Conservation (phyloP, 35 echinoderm and acorn worm genomes). For the Ptychodera flava region DNA sequence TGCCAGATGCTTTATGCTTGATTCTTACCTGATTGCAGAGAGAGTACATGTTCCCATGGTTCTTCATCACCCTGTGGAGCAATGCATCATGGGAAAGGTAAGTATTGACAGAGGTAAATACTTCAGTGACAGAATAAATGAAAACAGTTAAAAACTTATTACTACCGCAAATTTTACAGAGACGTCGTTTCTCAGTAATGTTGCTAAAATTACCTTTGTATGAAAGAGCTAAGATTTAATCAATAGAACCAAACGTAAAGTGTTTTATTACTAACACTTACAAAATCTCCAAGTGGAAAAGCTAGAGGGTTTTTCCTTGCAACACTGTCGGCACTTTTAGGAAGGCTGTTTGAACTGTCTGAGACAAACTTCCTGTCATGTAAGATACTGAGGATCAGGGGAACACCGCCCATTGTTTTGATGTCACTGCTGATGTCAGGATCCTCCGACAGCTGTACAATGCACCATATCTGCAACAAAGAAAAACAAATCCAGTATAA, state of each 20-base stretch:
- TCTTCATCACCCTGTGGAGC: constrained; percentile 56
- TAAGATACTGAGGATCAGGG: constrained; percentile 64
- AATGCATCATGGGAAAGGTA: too few species aligned
- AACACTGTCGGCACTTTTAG: neutral
- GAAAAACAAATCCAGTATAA: neutral
- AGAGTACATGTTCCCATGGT: constrained; percentile 45
- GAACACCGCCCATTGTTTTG: constrained; percentile 84
- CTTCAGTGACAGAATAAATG: too few species aligned
- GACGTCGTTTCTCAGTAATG: too few species aligned
- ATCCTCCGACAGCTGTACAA: constrained; percentile 72
- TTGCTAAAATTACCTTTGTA: too few species aligned
- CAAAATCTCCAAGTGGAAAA: neutral
- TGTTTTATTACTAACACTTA: too few species aligned
- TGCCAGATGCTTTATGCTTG: too few species aligned
- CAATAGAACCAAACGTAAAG: too few species aligned
- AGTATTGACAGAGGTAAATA: too few species aligned
- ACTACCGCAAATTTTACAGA: too few species aligned
- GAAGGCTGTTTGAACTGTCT: neutral
- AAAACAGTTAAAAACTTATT: too few species aligned
- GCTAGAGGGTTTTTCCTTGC: neutral
- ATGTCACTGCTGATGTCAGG: constrained; percentile 93
- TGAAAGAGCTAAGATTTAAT: too few species aligned
- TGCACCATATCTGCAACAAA: neutral
- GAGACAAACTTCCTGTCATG: constrained; percentile 63
- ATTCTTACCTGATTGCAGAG: constrained; percentile 76